phyloP scores from a whole-genome alignment of 2,113 vertebrate genomes.

The Zosterops borbonicus region DNA sequence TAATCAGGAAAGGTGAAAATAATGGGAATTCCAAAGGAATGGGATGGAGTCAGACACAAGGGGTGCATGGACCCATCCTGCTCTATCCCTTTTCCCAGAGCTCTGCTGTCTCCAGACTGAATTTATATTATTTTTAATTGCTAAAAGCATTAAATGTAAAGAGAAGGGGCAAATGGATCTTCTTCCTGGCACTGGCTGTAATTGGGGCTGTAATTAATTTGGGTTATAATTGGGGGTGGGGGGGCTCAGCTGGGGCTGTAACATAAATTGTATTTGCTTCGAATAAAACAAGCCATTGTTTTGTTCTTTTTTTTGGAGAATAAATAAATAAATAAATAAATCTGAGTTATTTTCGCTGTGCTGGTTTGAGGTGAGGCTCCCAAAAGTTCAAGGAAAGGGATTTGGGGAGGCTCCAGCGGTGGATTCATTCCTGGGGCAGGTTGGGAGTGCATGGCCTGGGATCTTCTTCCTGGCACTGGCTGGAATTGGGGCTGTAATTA shows the following conservation, averaged over 20 bases:
- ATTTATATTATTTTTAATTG: neutral
- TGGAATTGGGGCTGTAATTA: too few relatives aligned
- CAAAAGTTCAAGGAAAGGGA: neutral
- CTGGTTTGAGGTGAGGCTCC: neutral
- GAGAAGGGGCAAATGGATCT: neutral
- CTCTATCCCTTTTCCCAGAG: neutral
- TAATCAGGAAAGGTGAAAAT: neutral
- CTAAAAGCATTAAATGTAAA: neutral
- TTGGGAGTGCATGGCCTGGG: rapidly evolving
- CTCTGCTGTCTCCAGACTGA: neutral
- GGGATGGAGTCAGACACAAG: neutral
- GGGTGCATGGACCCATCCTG: rapidly evolving
- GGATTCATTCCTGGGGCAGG: rapidly evolving
- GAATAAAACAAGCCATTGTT: neutral
- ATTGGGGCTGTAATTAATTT: neutral
- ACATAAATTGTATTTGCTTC: slow-evolving; percentile 4
- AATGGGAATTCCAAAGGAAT: neutral
- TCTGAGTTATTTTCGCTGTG: neutral
- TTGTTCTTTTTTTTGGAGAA: too few relatives aligned
- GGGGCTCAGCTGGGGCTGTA: neutral
- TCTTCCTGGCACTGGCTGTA: neutral
- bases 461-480: too few relatives aligned
- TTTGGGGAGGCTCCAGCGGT: neutral
- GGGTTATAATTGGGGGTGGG: neutral
- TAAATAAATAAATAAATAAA: neutral